These are phyloP conservation scores for Hirudo medicinalis DNA, from an alignment of 1,140 invertebrate species.

Conservation along the genomic window DNA sequence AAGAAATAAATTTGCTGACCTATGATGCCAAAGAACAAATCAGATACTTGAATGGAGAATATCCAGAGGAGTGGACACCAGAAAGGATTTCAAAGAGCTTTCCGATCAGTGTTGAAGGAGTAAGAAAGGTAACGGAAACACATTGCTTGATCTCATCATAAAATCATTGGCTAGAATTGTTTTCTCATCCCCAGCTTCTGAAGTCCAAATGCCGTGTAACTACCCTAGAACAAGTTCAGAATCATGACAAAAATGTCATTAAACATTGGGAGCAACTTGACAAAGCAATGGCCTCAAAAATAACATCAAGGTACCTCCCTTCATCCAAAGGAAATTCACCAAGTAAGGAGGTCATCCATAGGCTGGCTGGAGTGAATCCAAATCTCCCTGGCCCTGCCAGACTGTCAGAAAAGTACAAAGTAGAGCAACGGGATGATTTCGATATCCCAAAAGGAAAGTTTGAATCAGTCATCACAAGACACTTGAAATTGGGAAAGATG, in stretches of 20 bases:
- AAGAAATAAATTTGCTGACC: constrained; percentile 59
- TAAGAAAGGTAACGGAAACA: constrained; percentile 13
- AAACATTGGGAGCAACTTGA: constrained; percentile 28
- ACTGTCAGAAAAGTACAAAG: constrained; percentile 10
- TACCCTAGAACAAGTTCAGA: constrained; percentile 26
- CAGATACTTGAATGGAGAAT: constrained; percentile 49
- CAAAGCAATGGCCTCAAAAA: constrained; percentile 16
- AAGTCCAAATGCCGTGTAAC: constrained; percentile 26
- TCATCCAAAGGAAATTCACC: constrained; percentile 17
- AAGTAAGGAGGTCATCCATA: constrained; percentile 22
- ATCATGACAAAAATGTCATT: constrained; percentile 30
- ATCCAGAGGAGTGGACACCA: constrained; percentile 59
- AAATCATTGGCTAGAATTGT: no score
- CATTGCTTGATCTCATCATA: no score
- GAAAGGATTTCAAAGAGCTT: constrained; percentile 63
- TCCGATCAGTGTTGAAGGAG: constrained; percentile 51
- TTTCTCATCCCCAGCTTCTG: constrained; percentile 22
- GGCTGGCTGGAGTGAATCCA: constrained; percentile 26
- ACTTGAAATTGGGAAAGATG: not conserved
- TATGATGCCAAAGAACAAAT: constrained; percentile 73
- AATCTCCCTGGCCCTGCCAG: constrained; percentile 20
- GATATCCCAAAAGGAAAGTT: constrained; percentile 9
- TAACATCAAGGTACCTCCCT: constrained; percentile 18
- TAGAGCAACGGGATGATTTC: not conserved
- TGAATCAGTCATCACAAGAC: constrained; percentile 16